A percentile compares a stretch with the other conserved stretches of the same genome.
Evolutionary conservation across 2,888 invertebrate genomes (phyloP).

Genomic region (Cerastis leucographa): DNA sequence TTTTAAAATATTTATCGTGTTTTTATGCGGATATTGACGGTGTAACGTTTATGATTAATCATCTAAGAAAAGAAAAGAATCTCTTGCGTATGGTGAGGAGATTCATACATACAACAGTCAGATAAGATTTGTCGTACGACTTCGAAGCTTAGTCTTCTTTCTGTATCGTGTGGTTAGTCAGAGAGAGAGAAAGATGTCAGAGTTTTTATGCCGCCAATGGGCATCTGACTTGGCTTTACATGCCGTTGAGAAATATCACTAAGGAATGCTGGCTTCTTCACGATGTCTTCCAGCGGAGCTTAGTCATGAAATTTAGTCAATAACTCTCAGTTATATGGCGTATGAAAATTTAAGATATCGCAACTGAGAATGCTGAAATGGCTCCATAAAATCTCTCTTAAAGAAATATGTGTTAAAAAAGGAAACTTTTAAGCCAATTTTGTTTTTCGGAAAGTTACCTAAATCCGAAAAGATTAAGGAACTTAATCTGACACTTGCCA

Average conservation of each 20-base stretch:
- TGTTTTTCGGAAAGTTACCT: neutral
- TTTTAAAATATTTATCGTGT: constrained; percentile 17
- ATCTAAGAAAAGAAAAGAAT: too few relatives aligned
- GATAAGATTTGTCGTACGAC: neutral
- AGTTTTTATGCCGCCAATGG: too few relatives aligned
- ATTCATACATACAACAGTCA: neutral
- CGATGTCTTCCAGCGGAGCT: too few relatives aligned
- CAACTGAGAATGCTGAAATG: neutral
- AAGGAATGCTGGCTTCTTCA: too few relatives aligned
- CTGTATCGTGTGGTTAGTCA: too few relatives aligned
- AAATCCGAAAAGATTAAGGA: neutral
- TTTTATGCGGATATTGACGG: constrained; percentile 2
- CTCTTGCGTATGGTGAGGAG: neutral
- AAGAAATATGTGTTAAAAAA: neutral
- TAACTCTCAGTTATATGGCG: neutral
- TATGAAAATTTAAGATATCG: neutral
- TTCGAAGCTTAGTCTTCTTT: neutral
- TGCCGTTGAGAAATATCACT: too few relatives aligned
- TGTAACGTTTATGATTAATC: constrained; percentile 3
- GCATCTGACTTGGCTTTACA: too few relatives aligned
- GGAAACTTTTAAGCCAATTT: constrained; percentile 6
- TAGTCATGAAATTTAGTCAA: neutral
- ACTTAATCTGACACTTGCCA: neutral
- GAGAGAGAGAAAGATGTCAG: too few relatives aligned
- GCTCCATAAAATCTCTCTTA: neutral